Conservation (phyloP, 2,888 invertebrate species). For the Brachypterus glaber region DNA sequence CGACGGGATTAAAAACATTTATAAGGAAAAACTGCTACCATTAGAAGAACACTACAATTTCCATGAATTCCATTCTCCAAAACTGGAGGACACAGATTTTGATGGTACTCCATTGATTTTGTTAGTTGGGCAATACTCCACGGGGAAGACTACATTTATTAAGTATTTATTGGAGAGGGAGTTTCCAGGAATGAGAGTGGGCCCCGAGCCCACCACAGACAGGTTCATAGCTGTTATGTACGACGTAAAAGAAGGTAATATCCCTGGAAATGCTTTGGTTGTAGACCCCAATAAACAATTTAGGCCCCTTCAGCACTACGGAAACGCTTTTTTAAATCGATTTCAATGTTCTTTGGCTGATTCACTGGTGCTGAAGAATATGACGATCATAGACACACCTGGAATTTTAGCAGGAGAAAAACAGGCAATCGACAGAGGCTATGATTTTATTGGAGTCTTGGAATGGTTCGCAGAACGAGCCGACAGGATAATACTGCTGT, state of each 20-base stretch:
- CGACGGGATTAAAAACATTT: slow-evolving; percentile 81
- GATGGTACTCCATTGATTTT: slow-evolving; percentile 94
- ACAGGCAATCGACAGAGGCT: not conserved
- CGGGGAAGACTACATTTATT: slow-evolving; percentile 88
- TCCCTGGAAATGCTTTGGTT: slow-evolving; percentile 91
- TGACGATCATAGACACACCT: slow-evolving; percentile 2
- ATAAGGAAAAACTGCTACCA: slow-evolving; percentile 74
- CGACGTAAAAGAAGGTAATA: slow-evolving; percentile 75
- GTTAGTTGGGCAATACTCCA: slow-evolving; percentile 89
- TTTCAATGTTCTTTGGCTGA: slow-evolving; percentile 1
- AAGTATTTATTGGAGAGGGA: slow-evolving; percentile 78
- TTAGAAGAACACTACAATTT: slow-evolving; percentile 77
- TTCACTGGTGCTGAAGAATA: not conserved
- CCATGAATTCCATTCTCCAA: slow-evolving; percentile 88
- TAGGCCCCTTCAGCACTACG: not conserved
- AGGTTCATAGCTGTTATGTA: slow-evolving; percentile 86
- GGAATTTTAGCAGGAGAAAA: not conserved
- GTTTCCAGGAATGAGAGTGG: slow-evolving; percentile 93
- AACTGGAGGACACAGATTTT: slow-evolving; percentile 85
- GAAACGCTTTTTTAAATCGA: not conserved
- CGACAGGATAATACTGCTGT: slow-evolving; percentile 2
- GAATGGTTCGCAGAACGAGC: slow-evolving; percentile 2
- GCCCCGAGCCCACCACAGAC: slow-evolving; percentile 92
- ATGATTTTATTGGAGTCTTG: slow-evolving; percentile 1
- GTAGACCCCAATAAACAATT: slow-evolving; percentile 70